Evolutionary conservation across 2,113 vertebrate genomes (phyloP).

Genomic region (Carlito syrichta): DNA sequence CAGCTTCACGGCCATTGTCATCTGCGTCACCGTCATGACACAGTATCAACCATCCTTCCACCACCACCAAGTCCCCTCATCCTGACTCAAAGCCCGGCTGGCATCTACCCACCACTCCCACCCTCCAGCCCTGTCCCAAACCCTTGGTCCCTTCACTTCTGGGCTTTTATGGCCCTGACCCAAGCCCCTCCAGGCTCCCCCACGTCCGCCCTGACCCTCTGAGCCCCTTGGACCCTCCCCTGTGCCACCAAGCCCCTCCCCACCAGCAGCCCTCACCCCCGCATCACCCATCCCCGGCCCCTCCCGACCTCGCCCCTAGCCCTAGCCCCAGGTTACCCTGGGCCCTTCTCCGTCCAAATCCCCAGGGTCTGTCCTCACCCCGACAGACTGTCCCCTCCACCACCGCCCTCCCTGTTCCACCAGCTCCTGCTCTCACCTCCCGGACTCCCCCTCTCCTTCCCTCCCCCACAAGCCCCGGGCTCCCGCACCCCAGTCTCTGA

Average conservation of each 20-base stretch:
- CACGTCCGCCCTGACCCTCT: background rate
- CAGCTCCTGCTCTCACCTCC: background rate
- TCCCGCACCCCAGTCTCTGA: background rate
- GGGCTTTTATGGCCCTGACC: rapidly evolving
- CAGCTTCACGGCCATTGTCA: background rate
- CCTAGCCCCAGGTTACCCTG: no score
- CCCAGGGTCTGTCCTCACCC: no score
- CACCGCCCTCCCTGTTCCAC: background rate
- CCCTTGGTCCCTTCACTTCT: background rate
- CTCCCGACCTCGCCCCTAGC: background rate
- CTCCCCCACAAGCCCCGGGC: background rate
- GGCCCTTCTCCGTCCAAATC: no score
- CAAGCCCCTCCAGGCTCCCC: background rate
- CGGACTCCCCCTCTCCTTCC: background rate
- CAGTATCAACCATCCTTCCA: rapidly evolving
- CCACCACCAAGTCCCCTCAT: background rate
- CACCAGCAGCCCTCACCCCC: background rate
- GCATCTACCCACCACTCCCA: background rate
- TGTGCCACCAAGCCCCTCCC: background rate
- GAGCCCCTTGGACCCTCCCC: background rate
- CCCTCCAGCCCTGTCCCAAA: background rate
- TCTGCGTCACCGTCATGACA: background rate
- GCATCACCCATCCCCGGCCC: background rate
- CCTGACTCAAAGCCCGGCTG: background rate
- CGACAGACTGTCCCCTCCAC: background rate